Conservation (phyloP, 2,888 invertebrate species). For the Hypolimnas misippus region DNA sequence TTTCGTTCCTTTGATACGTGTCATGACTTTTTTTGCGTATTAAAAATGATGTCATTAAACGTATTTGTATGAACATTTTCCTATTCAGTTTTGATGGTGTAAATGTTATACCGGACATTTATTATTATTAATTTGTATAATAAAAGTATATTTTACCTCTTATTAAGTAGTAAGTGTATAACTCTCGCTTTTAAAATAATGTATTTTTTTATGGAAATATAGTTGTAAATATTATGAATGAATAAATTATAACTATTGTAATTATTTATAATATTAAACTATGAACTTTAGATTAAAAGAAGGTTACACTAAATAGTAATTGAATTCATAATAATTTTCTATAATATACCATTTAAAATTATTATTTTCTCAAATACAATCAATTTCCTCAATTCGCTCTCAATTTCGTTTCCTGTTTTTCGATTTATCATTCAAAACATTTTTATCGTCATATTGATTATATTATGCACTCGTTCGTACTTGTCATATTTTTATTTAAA, state of each 20-base stretch:
- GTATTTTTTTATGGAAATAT: no score
- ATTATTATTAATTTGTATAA: no score
- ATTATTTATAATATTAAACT: no score
- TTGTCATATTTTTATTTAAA: not conserved
- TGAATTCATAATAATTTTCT: no score
- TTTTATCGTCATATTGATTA: constrained; percentile 12
- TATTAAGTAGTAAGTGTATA: no score
- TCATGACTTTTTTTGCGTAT: not conserved
- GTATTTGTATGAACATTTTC: not conserved
- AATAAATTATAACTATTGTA: no score
- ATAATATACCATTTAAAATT: not conserved
- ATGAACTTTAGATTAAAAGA: no score
- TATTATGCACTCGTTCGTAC: not conserved
- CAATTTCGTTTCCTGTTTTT: constrained; percentile 34
- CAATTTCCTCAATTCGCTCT: constrained; percentile 30
- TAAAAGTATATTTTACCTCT: no score
- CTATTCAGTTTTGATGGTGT: not conserved
- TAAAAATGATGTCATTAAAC: not conserved
- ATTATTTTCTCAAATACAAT: constrained; percentile 16
- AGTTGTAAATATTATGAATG: no score
- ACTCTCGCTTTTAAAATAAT: no score
- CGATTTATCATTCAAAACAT: constrained; percentile 12
- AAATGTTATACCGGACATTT: not conserved
- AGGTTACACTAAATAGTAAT: no score
- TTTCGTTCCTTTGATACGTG: not conserved